Base-by-base conservation (phyloP, 2,888 invertebrate genomes). In the Microplitis deprimator region DNA sequence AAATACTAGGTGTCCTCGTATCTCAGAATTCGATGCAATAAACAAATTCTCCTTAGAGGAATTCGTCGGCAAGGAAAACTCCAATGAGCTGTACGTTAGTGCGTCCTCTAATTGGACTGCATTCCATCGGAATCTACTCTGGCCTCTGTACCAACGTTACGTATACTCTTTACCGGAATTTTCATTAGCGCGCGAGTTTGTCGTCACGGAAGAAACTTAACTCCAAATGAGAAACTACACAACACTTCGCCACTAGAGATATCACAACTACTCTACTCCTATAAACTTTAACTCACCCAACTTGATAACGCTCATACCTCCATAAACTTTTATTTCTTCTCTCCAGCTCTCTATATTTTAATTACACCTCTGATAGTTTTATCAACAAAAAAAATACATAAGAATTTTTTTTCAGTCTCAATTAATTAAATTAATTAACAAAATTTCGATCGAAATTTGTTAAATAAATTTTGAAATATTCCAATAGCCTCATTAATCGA, bases 81-180 rank as follows among this genome's bases (percentile, higher is more conserved):
- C 59, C 67, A 40, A 17, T 17, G 68, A 16, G 38, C n/a, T 70
- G 29, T 20, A 29, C 41, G 71, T 1, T 40, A 73, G 62, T 72
- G 76, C 72, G 82, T 86, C 82, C 83, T 85, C 88, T 87, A 87
- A 88, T 88, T 88, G 87, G 87, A 87, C 87, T 84, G 87, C 87
- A 87, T 88, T 88, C 88, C 87, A 80, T 80, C 77, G 78, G 81
- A 65, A 77, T 80, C 76, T 77, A 79, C 80, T 80, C 79, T 80
- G 75, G 67, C 68, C 40, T 61, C 17, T 60, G 41, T 59, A 75
- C 50, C 50, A 13, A 50, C 10, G 50, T 50, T 82, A 75, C 13
- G 70, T 79, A 81, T 82, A 85, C 79, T 83, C 83, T 69, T 84
- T 82, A 83, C 82, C 83, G 86, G 87, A 87, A 87, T 87, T 88